A percentile compares a stretch with the other conserved stretches of the same genome.
These are phyloP conservation scores for Nycticorax nycticorax DNA, from an alignment of 2,113 vertebrate genomes.

Conservation along the genomic window DNA sequence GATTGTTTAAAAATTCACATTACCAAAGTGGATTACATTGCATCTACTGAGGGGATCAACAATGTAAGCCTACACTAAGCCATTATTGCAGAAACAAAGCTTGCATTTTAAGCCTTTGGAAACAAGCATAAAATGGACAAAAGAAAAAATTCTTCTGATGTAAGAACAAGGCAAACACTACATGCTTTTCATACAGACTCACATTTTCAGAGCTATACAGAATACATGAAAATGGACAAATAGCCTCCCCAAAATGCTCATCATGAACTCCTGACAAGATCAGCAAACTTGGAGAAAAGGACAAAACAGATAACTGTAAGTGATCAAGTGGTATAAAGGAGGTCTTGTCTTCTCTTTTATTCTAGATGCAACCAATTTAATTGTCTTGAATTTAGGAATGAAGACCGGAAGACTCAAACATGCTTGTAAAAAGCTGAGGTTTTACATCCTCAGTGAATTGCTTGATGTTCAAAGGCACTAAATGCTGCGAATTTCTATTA, in stretches of 20 bases:
- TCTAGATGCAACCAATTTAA: constrained; percentile 7
- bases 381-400: constrained; percentile 12
- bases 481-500: not conserved
- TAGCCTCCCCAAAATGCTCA: constrained; percentile 64
- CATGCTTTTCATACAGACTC: constrained; percentile 80
- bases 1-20: constrained; percentile 88
- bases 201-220: constrained; percentile 69
- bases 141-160: constrained; percentile 87
- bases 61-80: constrained; percentile 85
- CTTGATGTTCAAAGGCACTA: not conserved
- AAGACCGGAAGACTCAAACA: not conserved
- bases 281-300: constrained; percentile 54
- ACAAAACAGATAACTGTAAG: constrained; percentile 51
- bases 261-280: constrained; percentile 70
- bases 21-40: constrained; percentile 88
- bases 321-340: constrained; percentile 48
- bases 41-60: constrained; percentile 86
- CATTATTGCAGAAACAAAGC: constrained; percentile 88
- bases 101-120: constrained; percentile 88
- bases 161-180: constrained; percentile 82
- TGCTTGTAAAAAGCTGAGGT: not conserved
- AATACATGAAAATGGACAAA: constrained; percentile 71
- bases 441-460: not conserved
- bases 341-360: constrained; percentile 42
- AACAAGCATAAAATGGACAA: constrained; percentile 86